These are phyloP conservation scores for Porites lobata DNA, from an alignment of 92 coral and sea anemone genomes.

Conservation along the genomic window DNA sequence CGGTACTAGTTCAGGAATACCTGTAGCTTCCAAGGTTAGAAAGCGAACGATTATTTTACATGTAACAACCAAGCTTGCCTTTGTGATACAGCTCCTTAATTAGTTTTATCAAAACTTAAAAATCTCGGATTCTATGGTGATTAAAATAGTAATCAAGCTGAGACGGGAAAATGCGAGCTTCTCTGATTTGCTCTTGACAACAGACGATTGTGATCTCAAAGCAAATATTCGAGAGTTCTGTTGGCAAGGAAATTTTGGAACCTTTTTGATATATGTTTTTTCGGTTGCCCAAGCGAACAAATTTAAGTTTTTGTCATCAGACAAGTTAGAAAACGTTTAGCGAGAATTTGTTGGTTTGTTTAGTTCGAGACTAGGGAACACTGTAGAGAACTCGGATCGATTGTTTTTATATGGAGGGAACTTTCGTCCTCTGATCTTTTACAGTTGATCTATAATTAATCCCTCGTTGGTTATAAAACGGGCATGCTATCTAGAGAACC, in stretches of 20 bases:
- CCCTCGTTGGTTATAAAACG: neutral
- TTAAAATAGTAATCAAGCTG: neutral
- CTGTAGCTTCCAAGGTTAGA: constrained; percentile 40
- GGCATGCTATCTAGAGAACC: neutral
- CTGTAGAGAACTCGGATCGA: too few species aligned
- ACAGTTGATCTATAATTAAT: too few species aligned
- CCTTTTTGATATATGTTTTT: neutral
- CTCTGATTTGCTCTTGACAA: constrained; percentile 19
- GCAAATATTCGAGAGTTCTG: neutral
- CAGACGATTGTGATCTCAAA: constrained; percentile 12
- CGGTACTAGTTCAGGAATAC: constrained; percentile 26
- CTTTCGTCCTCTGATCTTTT: too few species aligned
- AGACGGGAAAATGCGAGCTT: neutral
- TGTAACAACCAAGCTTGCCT: neutral
- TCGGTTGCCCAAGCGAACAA: neutral
- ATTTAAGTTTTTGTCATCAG: neutral
- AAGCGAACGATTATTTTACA: neutral
- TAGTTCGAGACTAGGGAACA: too few species aligned
- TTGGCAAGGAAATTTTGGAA: neutral
- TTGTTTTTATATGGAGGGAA: too few species aligned
- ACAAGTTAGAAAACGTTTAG: neutral
- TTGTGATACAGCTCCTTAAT: neutral
- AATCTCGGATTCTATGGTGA: too few species aligned
- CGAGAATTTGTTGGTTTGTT: neutral
- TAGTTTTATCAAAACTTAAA: neutral